These are phyloP conservation scores for Aelia acuminata DNA, from an alignment of 2,888 invertebrate species.

Conservation along the genomic window DNA sequence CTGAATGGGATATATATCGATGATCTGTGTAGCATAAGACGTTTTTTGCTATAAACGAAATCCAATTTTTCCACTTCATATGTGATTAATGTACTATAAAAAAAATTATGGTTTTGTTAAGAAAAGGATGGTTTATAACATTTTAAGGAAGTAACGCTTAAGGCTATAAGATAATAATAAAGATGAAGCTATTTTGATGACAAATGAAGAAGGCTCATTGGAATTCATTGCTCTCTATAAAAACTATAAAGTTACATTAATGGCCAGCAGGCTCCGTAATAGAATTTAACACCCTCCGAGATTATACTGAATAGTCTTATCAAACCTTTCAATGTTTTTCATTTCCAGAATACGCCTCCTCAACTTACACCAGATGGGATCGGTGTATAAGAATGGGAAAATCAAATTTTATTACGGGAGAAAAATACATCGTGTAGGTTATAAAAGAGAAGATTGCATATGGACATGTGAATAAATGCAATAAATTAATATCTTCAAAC, in stretches of 20 bases:
- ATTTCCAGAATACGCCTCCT: background rate
- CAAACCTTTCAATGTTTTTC: constrained; percentile 7
- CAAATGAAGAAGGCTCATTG: background rate
- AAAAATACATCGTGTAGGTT: too few relatives aligned
- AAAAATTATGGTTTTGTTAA: background rate
- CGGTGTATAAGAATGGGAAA: too few relatives aligned
- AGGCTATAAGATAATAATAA: background rate
- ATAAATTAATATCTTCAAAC: too few relatives aligned
- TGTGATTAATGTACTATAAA: background rate
- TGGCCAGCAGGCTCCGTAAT: background rate
- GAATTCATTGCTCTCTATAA: background rate
- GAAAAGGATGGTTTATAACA: constrained; percentile 6
- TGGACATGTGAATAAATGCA: too few relatives aligned
- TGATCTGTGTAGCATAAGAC: too few relatives aligned
- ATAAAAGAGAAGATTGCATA: too few relatives aligned
- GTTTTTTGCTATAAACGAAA: too few relatives aligned
- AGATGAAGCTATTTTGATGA: background rate
- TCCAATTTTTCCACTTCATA: background rate
- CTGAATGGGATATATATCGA: too few relatives aligned
- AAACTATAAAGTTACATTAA: background rate
- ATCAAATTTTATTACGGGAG: too few relatives aligned
- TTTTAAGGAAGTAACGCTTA: background rate
- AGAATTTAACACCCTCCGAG: background rate
- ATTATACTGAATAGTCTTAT: background rate
- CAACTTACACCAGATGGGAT: background rate